Evolutionary conservation across 2,888 invertebrate genomes (phyloP).

Genomic region (Agrochola litura): DNA sequence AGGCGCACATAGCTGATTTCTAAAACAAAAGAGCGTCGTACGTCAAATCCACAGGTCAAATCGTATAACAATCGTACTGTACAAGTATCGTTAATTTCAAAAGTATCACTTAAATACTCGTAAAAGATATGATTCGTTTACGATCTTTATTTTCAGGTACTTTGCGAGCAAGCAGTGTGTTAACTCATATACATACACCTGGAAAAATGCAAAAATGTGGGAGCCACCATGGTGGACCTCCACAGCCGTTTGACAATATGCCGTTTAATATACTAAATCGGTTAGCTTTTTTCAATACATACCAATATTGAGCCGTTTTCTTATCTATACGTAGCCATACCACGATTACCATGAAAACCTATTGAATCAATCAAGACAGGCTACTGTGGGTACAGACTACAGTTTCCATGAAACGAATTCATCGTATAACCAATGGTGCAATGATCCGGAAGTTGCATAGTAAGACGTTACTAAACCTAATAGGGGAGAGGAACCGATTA

Average conservation of each 20-base stretch:
- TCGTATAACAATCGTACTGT: neutral
- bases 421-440: neutral
- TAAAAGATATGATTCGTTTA: slow-evolving; percentile 42
- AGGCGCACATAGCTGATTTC: too few species aligned
- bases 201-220: slow-evolving; percentile 60
- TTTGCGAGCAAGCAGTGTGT: slow-evolving; percentile 60
- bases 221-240: slow-evolving; percentile 67
- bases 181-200: slow-evolving; percentile 55
- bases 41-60: slow-evolving; percentile 1
- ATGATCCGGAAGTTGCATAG: neutral
- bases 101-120: neutral
- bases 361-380: neutral
- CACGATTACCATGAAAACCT: neutral
- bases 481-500: too few species aligned
- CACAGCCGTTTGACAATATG: slow-evolving; percentile 82
- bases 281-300: slow-evolving; percentile 65
- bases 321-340: neutral
- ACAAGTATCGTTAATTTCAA: neutral
- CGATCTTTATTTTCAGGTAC: slow-evolving; percentile 65
- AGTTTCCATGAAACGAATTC: neutral
- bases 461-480: neutral
- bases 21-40: slow-evolving; percentile 29
- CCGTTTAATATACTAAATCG: slow-evolving; percentile 80
- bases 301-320: neutral
- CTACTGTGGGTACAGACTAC: neutral